Conservation (phyloP, 2,113 vertebrate species). For the Emydocephalus ijimae region DNA sequence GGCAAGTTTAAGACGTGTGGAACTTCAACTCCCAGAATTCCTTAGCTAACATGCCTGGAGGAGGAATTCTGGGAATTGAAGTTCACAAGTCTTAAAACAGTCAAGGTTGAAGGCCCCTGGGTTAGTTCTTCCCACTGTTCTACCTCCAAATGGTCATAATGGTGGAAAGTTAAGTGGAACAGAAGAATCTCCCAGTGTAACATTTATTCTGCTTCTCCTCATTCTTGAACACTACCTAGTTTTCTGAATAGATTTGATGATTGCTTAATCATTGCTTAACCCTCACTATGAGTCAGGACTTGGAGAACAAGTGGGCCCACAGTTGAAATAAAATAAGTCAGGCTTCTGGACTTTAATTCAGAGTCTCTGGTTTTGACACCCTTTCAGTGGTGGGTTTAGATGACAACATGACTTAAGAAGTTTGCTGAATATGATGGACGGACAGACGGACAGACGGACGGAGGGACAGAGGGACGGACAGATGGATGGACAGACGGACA, state of each 20-base stretch:
- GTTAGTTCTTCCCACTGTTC: background rate
- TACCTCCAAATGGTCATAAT: background rate
- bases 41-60: too few species aligned
- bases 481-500: too few species aligned
- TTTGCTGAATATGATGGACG: background rate
- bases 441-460: too few species aligned
- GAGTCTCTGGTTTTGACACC: background rate
- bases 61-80: too few species aligned
- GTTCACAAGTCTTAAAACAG: too few species aligned
- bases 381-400: background rate
- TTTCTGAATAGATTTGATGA: background rate
- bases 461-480: too few species aligned
- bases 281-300: background rate
- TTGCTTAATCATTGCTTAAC: background rate
- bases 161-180: background rate
- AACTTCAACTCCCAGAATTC: too few species aligned
- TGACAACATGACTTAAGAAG: background rate
- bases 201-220: background rate
- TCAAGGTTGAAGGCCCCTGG: too few species aligned
- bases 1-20: too few species aligned
- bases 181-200: background rate
- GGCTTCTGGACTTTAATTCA: background rate
- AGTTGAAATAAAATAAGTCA: background rate
- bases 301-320: background rate
- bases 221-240: background rate